A percentile compares a stretch with the other conserved stretches of the same genome.
phyloP scores from a whole-genome alignment of 2,113 vertebrate genomes.

The Hassar affinis region DNA sequence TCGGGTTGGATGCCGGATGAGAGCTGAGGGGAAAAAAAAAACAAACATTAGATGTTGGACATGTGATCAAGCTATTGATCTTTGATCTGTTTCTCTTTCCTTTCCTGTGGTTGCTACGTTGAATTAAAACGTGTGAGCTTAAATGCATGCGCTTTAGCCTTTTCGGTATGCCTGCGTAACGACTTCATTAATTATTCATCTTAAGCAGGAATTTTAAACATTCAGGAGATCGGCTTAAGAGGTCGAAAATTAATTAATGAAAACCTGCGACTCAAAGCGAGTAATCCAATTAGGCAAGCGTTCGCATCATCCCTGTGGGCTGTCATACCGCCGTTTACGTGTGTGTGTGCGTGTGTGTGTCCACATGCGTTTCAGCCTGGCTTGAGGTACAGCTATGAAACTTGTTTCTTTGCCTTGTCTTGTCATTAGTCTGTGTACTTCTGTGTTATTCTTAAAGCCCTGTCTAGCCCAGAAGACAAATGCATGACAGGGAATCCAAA shows the following conservation, averaged over 20 bases:
- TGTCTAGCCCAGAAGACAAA: conserved; percentile 15
- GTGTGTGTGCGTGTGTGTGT: conserved; percentile 9
- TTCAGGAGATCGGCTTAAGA: conserved; percentile 9
- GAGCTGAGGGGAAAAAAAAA: neutral
- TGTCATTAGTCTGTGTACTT: neutral
- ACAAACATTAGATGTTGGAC: neutral
- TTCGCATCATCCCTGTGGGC: conserved; percentile 41
- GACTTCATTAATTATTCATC: conserved; percentile 13
- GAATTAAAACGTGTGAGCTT: neutral
- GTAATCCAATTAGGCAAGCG: conserved; percentile 48
- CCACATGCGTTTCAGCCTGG: conserved; percentile 17
- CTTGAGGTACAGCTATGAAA: neutral
- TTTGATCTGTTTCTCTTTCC: neutral
- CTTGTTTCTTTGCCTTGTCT: neutral
- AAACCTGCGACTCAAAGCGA: conserved; percentile 49
- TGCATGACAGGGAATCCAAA: conserved; percentile 8
- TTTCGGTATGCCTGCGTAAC: neutral
- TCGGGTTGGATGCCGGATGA: conserved; percentile 5
- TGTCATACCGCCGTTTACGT: conserved; percentile 7
- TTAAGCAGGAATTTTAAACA: neutral
- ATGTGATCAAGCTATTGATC: neutral
- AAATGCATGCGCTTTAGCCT: neutral
- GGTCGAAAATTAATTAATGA: conserved; percentile 46
- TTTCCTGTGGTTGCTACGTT: neutral
- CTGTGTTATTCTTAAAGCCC: too few relatives aligned